phyloP scores from a whole-genome alignment of 2,888 invertebrate species.

The Eulithis testata region DNA sequence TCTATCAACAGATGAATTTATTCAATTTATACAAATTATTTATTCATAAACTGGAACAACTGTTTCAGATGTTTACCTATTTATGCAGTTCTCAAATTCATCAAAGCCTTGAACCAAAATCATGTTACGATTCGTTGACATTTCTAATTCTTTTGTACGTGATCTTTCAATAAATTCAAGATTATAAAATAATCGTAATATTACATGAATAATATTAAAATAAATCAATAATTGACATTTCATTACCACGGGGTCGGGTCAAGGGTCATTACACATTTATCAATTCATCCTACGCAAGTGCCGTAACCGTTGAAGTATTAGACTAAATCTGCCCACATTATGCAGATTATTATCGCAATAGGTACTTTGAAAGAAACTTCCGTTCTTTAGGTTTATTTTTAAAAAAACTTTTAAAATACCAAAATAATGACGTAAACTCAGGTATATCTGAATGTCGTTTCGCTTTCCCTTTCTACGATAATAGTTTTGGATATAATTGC shows the following conservation, averaged over 20 bases:
- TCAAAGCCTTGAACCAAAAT: conserved; percentile 33
- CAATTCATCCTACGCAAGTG: conserved; percentile 29
- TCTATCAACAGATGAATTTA: background rate
- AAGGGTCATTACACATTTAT: conserved; percentile 23
- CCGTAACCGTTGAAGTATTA: conserved; percentile 14
- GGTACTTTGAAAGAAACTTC: too few relatives aligned
- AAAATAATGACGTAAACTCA: too few relatives aligned
- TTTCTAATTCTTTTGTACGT: conserved; percentile 26
- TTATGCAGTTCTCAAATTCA: conserved; percentile 9
- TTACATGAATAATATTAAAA: conserved; percentile 15
- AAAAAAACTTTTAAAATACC: too few relatives aligned
- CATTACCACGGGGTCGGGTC: conserved; percentile 29
- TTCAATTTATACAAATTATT: conserved; percentile 7
- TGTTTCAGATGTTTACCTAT: conserved; percentile 11
- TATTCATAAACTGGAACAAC: conserved; percentile 4
- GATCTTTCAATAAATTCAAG: conserved; percentile 10
- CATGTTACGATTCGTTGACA: conserved; percentile 26
- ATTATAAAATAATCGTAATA: conserved; percentile 16
- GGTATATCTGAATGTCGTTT: too few relatives aligned
- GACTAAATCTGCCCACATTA: background rate
- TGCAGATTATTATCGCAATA: background rate
- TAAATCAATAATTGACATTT: conserved; percentile 27
- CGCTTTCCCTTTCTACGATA: too few relatives aligned
- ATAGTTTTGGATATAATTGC: too few relatives aligned
- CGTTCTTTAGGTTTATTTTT: too few relatives aligned